These are phyloP conservation scores for Mesocricetus auratus DNA, from an alignment of 2,113 vertebrate genomes.

Conservation along the genomic window DNA sequence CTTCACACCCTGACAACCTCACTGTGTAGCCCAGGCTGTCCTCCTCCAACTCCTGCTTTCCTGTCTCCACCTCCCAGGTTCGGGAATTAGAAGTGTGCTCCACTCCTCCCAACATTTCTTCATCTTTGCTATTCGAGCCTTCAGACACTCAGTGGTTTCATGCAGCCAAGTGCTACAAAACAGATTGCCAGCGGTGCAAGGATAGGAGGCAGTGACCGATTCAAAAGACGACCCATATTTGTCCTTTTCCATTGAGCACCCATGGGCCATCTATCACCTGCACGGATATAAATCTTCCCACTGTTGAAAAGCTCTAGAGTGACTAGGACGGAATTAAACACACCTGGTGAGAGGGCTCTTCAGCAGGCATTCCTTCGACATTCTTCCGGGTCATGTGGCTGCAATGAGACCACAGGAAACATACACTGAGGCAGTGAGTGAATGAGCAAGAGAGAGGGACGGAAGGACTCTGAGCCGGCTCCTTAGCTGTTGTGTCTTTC, in stretches of 20 bases:
- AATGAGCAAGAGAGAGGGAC: not conserved
- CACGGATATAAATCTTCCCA: conserved; percentile 35
- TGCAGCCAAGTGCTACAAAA: not conserved
- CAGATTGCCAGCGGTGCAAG: not conserved
- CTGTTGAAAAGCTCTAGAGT: conserved; percentile 35
- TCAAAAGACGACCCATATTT: not conserved
- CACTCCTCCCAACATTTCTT: not conserved
- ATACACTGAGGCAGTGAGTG: not conserved
- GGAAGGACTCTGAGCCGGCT: too few relatives aligned
- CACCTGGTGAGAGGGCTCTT: not conserved
- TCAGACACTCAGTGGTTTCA: conserved; percentile 14
- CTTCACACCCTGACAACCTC: not conserved
- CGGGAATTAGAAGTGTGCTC: not conserved
- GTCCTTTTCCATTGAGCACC: not conserved
- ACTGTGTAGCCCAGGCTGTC: not conserved
- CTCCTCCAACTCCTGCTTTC: not conserved
- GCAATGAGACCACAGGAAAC: not conserved
- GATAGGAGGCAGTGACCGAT: not conserved
- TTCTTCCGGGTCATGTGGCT: not conserved
- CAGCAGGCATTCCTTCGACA: not conserved
- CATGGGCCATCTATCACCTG: conserved; percentile 52
- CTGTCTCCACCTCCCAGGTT: not conserved
- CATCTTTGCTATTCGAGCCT: not conserved
- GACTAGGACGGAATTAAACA: conserved; percentile 46
- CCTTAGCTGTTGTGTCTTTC: not conserved